A percentile compares a stretch with the other conserved stretches of the same genome.
Evolutionary conservation across 2,888 invertebrate species (phyloP).

Genomic region (Philonicus albiceps): DNA sequence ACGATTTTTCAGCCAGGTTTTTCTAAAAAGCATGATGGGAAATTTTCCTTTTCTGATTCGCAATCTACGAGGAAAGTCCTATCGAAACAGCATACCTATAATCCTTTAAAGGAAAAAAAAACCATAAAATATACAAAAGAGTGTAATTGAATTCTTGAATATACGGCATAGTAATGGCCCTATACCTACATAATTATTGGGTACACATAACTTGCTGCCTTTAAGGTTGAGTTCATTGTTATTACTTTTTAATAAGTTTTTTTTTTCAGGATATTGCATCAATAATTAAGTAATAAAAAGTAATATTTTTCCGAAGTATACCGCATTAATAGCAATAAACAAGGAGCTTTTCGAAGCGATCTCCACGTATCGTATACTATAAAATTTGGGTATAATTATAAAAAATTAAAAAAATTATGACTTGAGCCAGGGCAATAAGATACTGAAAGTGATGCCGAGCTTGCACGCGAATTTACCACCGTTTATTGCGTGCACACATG

Average conservation of each 20-base stretch:
- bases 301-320: background rate
- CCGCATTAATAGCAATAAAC: background rate
- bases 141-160: no score
- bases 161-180: background rate
- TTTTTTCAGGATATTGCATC: background rate
- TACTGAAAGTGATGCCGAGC: background rate
- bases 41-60: no score
- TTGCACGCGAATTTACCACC: background rate
- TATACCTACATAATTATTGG: background rate
- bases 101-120: no score
- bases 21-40: no score
- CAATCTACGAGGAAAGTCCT: no score
- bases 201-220: background rate
- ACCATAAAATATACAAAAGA: no score
- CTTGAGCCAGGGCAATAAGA: background rate
- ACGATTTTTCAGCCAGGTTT: no score
- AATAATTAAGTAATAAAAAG: background rate
- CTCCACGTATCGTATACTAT: background rate
- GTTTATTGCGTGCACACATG: slow-evolving; percentile 27
- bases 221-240: background rate
- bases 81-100: no score
- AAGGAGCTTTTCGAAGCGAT: background rate
- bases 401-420: background rate
- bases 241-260: background rate
- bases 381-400: background rate